phyloP scores from a whole-genome alignment of 2,797 vertebrate genomes.

The Menidia menidia region DNA sequence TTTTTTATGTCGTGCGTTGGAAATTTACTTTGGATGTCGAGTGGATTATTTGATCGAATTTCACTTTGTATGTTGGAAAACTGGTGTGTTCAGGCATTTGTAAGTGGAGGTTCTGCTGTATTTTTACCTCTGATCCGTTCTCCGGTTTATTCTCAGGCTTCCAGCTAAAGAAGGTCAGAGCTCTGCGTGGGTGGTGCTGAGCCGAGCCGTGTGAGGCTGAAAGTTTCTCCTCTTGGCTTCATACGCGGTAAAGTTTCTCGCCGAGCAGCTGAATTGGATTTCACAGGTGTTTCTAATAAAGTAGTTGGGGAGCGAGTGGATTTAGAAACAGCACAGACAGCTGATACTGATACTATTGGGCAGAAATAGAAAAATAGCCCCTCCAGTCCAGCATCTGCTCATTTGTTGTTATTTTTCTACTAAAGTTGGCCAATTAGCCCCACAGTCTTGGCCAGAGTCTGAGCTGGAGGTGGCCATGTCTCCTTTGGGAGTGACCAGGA shows the following conservation, averaged over 20 bases:
- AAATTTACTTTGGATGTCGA: no score
- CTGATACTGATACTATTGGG: not conserved
- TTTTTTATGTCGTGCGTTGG: no score
- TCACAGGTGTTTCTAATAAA: conserved; percentile 17
- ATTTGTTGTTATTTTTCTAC: not conserved
- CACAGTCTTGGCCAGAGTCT: no score
- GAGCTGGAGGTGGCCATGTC: no score
- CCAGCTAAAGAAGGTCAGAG: not conserved
- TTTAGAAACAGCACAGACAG: not conserved
- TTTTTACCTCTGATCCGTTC: no score
- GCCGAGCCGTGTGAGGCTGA: not conserved
- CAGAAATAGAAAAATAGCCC: not conserved
- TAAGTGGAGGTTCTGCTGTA: no score
- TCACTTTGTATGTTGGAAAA: no score
- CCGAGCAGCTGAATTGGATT: not conserved
- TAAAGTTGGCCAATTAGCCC: no score
- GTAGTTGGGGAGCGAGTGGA: not conserved
- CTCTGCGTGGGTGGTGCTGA: not conserved
- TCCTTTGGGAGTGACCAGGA: no score
- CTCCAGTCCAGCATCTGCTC: not conserved
- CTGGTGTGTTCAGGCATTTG: no score
- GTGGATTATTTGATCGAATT: no score
- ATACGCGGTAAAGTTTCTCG: not conserved
- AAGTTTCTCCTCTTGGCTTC: not conserved
- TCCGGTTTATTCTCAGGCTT: no score